Evolutionary conservation across 2,113 vertebrate genomes (phyloP), one percentile per base, ranked within the genome.

Genomic region (Muscicapa adusta): DNA sequence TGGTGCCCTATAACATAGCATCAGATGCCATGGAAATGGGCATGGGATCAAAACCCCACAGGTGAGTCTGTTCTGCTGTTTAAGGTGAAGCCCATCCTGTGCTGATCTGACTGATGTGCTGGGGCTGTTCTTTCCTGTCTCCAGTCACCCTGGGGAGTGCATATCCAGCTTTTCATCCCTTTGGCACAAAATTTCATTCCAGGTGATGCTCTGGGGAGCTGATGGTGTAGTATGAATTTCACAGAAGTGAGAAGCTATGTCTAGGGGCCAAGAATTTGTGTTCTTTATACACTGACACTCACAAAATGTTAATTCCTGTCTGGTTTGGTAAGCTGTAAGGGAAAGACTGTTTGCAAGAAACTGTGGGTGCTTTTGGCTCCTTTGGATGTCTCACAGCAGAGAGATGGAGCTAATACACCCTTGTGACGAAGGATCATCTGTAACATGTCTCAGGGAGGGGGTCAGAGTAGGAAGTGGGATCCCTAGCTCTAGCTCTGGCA

Each of bases 91-190:
- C 20, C 25, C 24, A 47, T 54, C 38, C 73, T 40, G 18, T 73
- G 61, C 51, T 71, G 80, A 71, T 47, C 34, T 42, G 77, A 1
- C 22, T 73, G 54, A 34, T 73, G 54, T 82, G 66, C 50, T 56
- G 34, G 57, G 45, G 33, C 36, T 1, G 0, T 79, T 79, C 42
- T 50, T 88, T 68, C 75, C 40, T 0, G 0, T 22, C 62, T 79
- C 33, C 51, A 54, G 61, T 56, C 28, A 48, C 22, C 18, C 40
- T 2, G 2, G 47, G 14, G 34, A 78, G 7, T 5, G 12, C 40
- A 75, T 48, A 43, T 78, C 17, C 26, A 60, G 80, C 29, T 91
- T 91, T 83, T 66, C 65, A 85, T 70, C 31, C 53, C 40, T 78
- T 78, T 26, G 54, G 48, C 2, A 3, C 7, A n/a, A 43, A 60